A percentile compares a stretch with the other conserved stretches of the same genome.
Evolutionary conservation across 2,797 vertebrate species (phyloP).

Genomic region (Coracias cyanogaster): DNA sequence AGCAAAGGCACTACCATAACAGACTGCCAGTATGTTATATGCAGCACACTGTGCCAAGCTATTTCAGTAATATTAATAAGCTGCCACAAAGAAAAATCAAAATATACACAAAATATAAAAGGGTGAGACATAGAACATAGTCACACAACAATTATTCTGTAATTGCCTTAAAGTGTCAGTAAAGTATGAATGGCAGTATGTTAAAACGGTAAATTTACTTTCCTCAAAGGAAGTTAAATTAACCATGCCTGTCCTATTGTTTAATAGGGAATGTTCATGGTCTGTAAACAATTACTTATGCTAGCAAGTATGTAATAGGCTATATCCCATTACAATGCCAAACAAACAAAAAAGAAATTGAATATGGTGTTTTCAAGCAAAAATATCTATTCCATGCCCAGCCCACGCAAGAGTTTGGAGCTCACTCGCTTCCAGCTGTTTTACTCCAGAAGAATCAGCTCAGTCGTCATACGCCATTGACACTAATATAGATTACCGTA

Average conservation of each 20-base stretch:
- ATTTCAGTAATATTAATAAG: background rate
- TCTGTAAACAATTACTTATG: constrained; percentile 50
- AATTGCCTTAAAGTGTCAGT: background rate
- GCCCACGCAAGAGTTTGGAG: background rate
- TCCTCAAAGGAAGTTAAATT: constrained; percentile 43
- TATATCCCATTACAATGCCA: background rate
- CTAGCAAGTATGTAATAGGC: background rate
- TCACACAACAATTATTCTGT: background rate
- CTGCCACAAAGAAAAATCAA: background rate
- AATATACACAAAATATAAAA: background rate
- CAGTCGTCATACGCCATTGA: background rate
- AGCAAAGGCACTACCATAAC: background rate
- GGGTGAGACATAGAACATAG: background rate
- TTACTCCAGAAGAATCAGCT: background rate
- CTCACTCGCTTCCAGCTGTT: background rate
- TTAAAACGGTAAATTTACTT: background rate
- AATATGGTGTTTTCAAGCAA: background rate
- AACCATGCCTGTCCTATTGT: background rate
- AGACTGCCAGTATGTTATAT: background rate
- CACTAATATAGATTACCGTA: background rate
- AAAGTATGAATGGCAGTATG: background rate
- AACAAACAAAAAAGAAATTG: background rate
- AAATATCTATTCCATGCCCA: background rate
- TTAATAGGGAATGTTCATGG: constrained; percentile 1
- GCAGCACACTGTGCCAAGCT: background rate